These are phyloP conservation scores for Drosophila santomea DNA, from an alignment of 1,140 invertebrate genomes.

Conservation along the genomic window DNA sequence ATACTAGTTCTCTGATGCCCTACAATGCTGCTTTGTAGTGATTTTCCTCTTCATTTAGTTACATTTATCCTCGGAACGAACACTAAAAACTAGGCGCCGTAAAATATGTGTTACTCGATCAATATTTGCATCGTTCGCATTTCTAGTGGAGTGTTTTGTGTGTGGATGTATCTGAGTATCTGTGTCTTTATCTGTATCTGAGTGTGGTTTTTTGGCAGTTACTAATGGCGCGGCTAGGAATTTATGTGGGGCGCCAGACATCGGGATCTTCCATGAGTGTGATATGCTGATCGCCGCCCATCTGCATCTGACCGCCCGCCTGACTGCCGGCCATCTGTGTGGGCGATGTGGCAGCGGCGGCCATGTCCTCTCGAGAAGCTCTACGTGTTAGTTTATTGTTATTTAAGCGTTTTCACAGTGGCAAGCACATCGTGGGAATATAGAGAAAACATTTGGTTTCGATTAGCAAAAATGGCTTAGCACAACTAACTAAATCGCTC, in stretches of 20 bases:
- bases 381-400: conserved; percentile 84
- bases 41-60: conserved; percentile 20
- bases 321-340: conserved; percentile 86
- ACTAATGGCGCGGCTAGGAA: conserved; percentile 55
- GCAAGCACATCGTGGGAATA: conserved; percentile 47
- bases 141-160: conserved; percentile 43
- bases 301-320: conserved; percentile 86
- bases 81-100: conserved; percentile 75
- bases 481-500: conserved; percentile 14
- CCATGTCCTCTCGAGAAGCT: conserved; percentile 93
- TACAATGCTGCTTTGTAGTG: conserved; percentile 33
- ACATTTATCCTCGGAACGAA: conserved; percentile 61
- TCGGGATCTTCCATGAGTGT: conserved; percentile 95
- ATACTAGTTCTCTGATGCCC: conserved; percentile 46
- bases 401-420: conserved; percentile 45
- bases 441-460: conserved; percentile 51
- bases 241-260: conserved; percentile 95
- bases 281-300: conserved; percentile 89
- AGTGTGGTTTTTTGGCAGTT: conserved; percentile 67
- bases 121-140: conserved; percentile 38
- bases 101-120: conserved; percentile 59
- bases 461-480: conserved; percentile 46
- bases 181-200: conserved; percentile 38
- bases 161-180: conserved; percentile 35
- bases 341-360: conserved; percentile 90